Base-by-base conservation (phyloP, 1,140 invertebrate species). In the Acromyrmex charruanus region DNA sequence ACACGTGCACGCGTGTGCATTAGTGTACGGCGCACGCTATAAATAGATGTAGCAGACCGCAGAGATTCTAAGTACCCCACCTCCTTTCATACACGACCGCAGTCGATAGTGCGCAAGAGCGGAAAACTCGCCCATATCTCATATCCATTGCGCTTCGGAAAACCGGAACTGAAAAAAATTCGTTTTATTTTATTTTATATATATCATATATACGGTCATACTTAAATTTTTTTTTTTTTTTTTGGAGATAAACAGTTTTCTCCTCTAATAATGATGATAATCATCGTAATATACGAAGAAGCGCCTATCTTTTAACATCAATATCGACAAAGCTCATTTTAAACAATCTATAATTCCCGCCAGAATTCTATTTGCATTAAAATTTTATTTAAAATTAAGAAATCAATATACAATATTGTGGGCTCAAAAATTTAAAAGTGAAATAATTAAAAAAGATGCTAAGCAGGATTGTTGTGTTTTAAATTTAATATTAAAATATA, bases 41-140 rank as follows among this genome's bases (percentile, higher is more conserved):
- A 92, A 92, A 92, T 91, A 92, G 91, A 90, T 72, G 53, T 90
- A 91, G 88, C 88, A 90, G 80, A 92, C 88, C 91, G 84, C 88
- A 90, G 84, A 91, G 87, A 88, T 91, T 65, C 84, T 63, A 91
- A 80, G 72, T 59, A 88, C 65, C 82, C 89, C 69, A 68, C 68
- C 53, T 77, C 87, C 55, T 75, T 75, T 84, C 69, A 35, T 61
- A 84, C 28, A 18, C 55, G 79, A 49, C 53, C 66, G 25, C 55
- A 44, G 79, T 59, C 79, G 79, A 72, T 72, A 59, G 25, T 74
- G 58, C n/a, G 69, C 69, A 74, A 31, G 49, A 75, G 28, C 69
- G 80, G 58, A 75, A 84, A 84, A 61, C 69, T 84, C 69, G 31
- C 28, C 55, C 28, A 21, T 31, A 82, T 61, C 68, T 49, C 2